phyloP scores from a whole-genome alignment of 2,888 invertebrate species.

The Cheilosia soror region DNA sequence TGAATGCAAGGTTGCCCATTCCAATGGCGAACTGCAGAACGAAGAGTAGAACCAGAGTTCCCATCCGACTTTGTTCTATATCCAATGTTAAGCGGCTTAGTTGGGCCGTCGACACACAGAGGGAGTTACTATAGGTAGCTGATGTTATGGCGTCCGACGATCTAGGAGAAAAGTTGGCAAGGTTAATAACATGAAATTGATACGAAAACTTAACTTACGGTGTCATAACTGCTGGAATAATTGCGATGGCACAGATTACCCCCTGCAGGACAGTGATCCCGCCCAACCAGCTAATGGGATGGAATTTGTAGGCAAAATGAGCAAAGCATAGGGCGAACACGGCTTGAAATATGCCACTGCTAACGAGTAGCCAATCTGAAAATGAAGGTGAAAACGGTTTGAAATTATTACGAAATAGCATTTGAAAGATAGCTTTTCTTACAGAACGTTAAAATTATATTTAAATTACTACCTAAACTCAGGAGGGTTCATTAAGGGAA shows the following conservation, averaged over 20 bases:
- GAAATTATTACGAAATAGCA: too few relatives aligned
- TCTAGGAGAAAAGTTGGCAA: neutral
- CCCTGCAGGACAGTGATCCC: conserved; percentile 85
- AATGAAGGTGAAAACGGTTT: conserved; percentile 59
- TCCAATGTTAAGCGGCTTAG: conserved; percentile 77
- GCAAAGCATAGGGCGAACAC: conserved; percentile 85
- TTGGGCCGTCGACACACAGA: conserved; percentile 78
- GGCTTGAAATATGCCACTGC: conserved; percentile 85
- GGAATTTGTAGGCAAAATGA: conserved; percentile 86
- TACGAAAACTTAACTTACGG: conserved; percentile 78
- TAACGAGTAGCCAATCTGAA: conserved; percentile 86
- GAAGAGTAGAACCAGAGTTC: conserved; percentile 84
- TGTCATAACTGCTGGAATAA: conserved; percentile 86
- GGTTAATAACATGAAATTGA: neutral
- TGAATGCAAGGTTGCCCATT: conserved; percentile 84
- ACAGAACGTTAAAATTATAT: too few relatives aligned
- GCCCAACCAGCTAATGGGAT: conserved; percentile 86
- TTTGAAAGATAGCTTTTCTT: too few relatives aligned
- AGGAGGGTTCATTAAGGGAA: too few relatives aligned
- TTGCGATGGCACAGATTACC: conserved; percentile 84
- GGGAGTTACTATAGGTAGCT: conserved; percentile 75
- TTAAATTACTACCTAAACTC: too few relatives aligned
- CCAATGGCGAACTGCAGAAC: conserved; percentile 84
- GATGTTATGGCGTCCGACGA: conserved; percentile 70
- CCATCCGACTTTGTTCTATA: conserved; percentile 79